A percentile compares a stretch with the other conserved stretches of the same genome.
phyloP scores from a whole-genome alignment of 2,888 invertebrate species.

The Acanthosepion lycidas region DNA sequence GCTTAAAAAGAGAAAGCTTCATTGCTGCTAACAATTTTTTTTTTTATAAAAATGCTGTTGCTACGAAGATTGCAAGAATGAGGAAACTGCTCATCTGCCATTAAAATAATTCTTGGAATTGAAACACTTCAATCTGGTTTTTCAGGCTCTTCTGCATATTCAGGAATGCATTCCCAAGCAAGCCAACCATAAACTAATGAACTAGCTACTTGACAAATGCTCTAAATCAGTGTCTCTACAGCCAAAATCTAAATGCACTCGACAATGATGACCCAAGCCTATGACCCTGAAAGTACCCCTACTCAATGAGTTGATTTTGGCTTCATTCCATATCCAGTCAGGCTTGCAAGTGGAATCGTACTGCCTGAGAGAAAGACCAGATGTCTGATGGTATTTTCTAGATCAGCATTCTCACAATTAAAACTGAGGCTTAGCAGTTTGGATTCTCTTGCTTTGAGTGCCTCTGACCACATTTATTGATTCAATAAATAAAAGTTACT shows the following conservation, averaged over 20 bases:
- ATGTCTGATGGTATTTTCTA: not conserved
- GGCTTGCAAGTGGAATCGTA: not conserved
- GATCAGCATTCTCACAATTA: not conserved
- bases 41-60: no score
- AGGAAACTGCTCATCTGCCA: not conserved
- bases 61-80: not conserved
- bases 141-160: not conserved
- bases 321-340: not conserved
- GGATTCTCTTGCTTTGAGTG: not conserved
- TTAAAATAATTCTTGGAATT: not conserved
- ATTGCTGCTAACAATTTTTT: no score
- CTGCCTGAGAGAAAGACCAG: not conserved
- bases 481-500: not conserved
- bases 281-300: not conserved
- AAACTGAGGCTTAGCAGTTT: not conserved
- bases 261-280: not conserved
- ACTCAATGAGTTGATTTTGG: not conserved
- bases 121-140: not conserved
- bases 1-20: no score
- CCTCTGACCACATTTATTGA: not conserved
- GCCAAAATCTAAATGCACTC: not conserved
- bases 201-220: not conserved
- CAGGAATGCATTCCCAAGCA: not conserved
- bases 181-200: not conserved
- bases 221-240: not conserved